phyloP scores from a whole-genome alignment of 2,888 invertebrate species.

The Neelides folsomi region DNA sequence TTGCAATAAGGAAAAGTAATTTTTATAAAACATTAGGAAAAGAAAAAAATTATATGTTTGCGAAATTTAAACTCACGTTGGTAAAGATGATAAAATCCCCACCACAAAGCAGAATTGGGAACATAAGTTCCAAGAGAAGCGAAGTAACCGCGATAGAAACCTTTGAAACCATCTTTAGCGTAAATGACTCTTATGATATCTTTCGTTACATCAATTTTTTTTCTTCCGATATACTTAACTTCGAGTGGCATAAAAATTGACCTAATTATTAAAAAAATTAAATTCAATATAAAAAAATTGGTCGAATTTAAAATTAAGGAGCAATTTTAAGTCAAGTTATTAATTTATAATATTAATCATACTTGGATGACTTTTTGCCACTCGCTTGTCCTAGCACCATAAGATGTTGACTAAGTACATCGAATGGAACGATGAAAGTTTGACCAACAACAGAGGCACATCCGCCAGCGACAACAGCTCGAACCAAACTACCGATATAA shows the following conservation, averaged over 20 bases:
- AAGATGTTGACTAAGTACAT: constrained; percentile 89
- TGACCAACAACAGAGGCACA: constrained; percentile 86
- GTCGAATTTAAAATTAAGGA: neutral
- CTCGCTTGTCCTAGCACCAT: constrained; percentile 70
- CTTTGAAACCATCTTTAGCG: constrained; percentile 62
- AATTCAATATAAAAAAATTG: neutral
- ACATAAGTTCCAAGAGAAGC: constrained; percentile 87
- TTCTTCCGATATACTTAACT: constrained; percentile 41
- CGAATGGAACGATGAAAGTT: constrained; percentile 90
- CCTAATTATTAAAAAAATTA: constrained; percentile 6
- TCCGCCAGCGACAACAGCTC: constrained; percentile 77
- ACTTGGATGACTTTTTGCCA: constrained; percentile 11
- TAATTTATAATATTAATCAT: neutral
- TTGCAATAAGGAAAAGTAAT: no score
- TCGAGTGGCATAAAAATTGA: constrained; percentile 59
- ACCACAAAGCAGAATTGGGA: constrained; percentile 95
- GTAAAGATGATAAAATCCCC: constrained; percentile 86
- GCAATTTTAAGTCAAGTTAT: constrained; percentile 30
- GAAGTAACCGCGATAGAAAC: constrained; percentile 86
- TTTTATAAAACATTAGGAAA: no score
- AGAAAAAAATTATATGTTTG: no score
- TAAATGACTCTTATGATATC: constrained; percentile 68
- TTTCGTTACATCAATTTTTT: constrained; percentile 53
- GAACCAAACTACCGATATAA: constrained; percentile 44
- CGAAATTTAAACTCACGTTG: constrained; percentile 68